Evolutionary conservation across 2,888 invertebrate genomes (phyloP).

Genomic region (Muscina levida): DNA sequence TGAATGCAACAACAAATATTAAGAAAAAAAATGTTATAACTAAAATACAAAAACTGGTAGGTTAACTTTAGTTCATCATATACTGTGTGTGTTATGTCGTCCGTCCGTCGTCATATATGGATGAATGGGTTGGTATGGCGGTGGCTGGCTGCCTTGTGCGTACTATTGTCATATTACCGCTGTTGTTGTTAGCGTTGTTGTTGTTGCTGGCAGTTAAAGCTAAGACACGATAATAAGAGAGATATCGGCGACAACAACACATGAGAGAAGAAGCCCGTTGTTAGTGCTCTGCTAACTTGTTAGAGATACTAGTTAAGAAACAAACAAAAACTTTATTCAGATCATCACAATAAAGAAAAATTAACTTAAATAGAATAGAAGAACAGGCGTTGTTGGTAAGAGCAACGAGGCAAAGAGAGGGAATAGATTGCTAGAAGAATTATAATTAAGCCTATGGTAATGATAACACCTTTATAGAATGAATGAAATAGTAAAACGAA

Average conservation of each 20-base stretch:
- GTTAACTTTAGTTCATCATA: constrained; percentile 37
- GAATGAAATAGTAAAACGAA: too few species aligned
- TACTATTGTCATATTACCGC: not conserved
- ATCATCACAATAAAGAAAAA: constrained; percentile 32
- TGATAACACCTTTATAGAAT: too few species aligned
- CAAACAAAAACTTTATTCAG: constrained; percentile 13
- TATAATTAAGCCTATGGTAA: too few species aligned
- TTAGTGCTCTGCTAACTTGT: not conserved
- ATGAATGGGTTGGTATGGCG: not conserved
- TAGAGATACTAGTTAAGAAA: constrained; percentile 11
- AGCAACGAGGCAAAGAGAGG: too few species aligned
- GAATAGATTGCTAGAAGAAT: too few species aligned
- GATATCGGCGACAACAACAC: not conserved
- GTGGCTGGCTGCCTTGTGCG: not conserved
- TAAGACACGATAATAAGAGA: constrained; percentile 39
- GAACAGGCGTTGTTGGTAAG: too few species aligned
- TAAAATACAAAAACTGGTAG: constrained; percentile 40
- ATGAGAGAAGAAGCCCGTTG: not conserved
- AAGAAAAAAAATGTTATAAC: constrained; percentile 7
- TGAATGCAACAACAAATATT: not conserved
- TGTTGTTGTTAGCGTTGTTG: constrained; percentile 14
- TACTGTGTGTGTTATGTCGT: constrained; percentile 1
- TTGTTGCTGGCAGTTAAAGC: constrained; percentile 38
- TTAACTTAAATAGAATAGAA: too few species aligned
- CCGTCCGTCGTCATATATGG: constrained; percentile 16